phyloP scores from a whole-genome alignment of 2,797 vertebrate genomes.

The Clarias platycephalus region DNA sequence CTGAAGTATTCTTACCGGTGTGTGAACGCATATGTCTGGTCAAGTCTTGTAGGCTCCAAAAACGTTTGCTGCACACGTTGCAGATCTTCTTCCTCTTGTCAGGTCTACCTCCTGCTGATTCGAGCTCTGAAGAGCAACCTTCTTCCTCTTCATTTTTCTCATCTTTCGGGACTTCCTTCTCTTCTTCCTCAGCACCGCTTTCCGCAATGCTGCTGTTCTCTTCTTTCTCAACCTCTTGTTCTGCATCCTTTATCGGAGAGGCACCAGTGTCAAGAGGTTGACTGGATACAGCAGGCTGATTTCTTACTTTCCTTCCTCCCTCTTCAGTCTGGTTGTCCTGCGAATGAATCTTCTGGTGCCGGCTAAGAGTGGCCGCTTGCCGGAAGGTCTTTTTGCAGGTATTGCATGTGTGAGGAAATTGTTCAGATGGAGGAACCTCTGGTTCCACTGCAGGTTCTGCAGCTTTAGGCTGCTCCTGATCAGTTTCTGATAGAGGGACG shows the following conservation, averaged over 20 bases:
- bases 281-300: constrained; percentile 1
- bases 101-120: constrained; percentile 73
- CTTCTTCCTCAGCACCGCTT: constrained; percentile 61
- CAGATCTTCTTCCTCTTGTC: constrained; percentile 99
- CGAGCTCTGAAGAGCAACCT: constrained; percentile 44
- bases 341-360: constrained; percentile 86
- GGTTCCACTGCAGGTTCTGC: constrained; percentile 13
- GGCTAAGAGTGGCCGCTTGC: constrained; percentile 86
- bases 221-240: constrained; percentile 65
- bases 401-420: constrained; percentile 82
- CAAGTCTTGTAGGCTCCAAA: constrained; percentile 98
- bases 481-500: constrained; percentile 77
- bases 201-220: constrained; percentile 64
- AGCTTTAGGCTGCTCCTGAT: constrained; percentile 57
- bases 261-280: background rate
- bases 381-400: constrained; percentile 92
- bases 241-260: constrained; percentile 55
- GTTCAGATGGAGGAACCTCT: constrained; percentile 39
- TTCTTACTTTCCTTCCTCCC: constrained; percentile 36
- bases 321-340: constrained; percentile 69
- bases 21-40: constrained; percentile 97
- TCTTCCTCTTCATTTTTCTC: constrained; percentile 57
- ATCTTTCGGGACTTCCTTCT: constrained; percentile 71
- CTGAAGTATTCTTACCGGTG: constrained; percentile 77
- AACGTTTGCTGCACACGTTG: constrained; percentile 90